phyloP scores from a whole-genome alignment of 2,113 vertebrate species.

The Fulmarus glacialis region DNA sequence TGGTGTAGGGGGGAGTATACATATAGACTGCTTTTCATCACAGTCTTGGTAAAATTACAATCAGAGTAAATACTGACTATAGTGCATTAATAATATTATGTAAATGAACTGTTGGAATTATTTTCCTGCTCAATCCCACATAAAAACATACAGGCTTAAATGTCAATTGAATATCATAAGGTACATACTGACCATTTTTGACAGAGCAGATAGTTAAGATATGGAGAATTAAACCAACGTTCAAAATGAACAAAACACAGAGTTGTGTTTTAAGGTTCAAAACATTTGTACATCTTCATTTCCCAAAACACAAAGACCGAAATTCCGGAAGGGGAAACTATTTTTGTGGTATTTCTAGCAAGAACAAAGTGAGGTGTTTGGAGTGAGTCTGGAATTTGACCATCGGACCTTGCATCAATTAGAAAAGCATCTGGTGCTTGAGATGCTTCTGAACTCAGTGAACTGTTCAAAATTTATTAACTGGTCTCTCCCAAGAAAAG shows the following conservation, averaged over 20 bases:
- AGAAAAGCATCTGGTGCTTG: background rate
- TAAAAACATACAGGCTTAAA: background rate
- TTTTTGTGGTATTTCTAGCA: background rate
- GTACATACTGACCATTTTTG: background rate
- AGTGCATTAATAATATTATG: background rate
- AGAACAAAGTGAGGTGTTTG: background rate
- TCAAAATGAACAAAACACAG: background rate
- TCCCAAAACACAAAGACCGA: background rate
- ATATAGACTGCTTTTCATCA: background rate
- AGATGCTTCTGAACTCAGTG: background rate
- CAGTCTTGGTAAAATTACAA: background rate
- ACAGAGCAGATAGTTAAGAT: background rate
- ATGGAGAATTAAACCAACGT: background rate
- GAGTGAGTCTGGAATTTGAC: background rate
- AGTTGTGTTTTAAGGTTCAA: background rate
- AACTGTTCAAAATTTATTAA: background rate
- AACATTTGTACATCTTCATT: background rate
- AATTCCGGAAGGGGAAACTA: background rate
- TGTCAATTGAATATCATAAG: background rate
- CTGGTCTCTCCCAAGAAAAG: background rate
- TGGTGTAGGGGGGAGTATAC: background rate
- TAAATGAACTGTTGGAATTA: background rate
- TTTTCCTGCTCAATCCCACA: background rate
- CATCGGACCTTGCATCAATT: background rate
- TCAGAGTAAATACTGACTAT: background rate